These are phyloP conservation scores for Drosophila willistoni DNA, from an alignment of 1,140 invertebrate genomes.

Conservation along the genomic window DNA sequence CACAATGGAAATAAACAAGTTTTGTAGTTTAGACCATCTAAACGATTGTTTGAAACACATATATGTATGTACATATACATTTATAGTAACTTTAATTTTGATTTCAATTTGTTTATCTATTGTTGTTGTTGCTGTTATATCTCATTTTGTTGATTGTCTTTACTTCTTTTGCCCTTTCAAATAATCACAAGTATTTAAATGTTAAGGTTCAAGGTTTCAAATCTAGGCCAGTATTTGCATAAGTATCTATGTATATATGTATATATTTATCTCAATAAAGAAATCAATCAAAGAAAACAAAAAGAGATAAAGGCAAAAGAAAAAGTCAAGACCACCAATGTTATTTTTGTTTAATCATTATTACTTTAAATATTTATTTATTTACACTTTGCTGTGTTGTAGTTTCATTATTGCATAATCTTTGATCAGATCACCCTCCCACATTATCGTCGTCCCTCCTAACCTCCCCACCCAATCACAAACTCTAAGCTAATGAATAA, in stretches of 20 bases:
- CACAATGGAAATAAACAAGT: too few species aligned
- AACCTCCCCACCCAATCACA: background rate
- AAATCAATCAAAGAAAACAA: conserved; percentile 21
- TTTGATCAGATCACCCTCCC: background rate
- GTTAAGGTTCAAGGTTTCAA: conserved; percentile 50
- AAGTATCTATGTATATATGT: background rate
- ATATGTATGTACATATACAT: too few species aligned
- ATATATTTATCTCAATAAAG: background rate
- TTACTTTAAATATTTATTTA: conserved; percentile 4
- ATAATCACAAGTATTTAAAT: conserved; percentile 40
- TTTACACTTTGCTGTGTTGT: conserved; percentile 8
- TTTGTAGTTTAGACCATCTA: too few species aligned
- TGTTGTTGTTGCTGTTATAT: background rate
- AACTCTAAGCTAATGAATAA: conserved; percentile 51
- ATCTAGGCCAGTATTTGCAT: conserved; percentile 55
- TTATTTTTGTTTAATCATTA: background rate
- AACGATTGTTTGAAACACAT: too few species aligned
- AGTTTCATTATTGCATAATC: conserved; percentile 37
- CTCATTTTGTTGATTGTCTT: conserved; percentile 16
- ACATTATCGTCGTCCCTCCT: background rate
- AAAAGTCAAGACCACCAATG: background rate
- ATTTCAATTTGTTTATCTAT: conserved; percentile 17
- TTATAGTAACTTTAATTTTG: background rate
- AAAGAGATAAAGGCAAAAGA: conserved; percentile 16
- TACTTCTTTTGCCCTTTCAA: conserved; percentile 7